These are phyloP conservation scores for Cygnus olor DNA, from an alignment of 2,797 vertebrate species.

Conservation along the genomic window DNA sequence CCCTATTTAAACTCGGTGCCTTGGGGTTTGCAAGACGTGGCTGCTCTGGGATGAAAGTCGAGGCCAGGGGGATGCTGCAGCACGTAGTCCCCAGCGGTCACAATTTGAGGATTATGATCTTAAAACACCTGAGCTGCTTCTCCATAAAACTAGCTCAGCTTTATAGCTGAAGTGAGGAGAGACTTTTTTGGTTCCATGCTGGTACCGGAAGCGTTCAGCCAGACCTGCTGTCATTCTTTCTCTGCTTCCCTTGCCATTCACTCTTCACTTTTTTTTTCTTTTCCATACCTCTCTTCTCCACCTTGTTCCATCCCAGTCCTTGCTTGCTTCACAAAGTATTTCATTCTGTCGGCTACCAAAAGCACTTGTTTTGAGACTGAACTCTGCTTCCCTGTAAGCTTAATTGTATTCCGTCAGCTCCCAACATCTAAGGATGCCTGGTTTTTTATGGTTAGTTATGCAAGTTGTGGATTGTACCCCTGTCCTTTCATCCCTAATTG, in stretches of 20 bases:
- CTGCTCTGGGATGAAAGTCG: rapidly evolving
- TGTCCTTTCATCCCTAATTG: conserved; percentile 8
- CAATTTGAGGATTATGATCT: neutral
- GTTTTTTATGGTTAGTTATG: conserved; percentile 8
- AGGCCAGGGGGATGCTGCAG: neutral
- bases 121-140: neutral
- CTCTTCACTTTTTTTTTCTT: neutral
- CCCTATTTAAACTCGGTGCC: neutral
- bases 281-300: neutral
- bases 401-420: neutral
- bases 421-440: neutral
- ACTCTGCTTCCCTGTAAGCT: neutral
- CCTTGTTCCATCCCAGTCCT: neutral
- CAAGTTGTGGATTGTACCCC: neutral
- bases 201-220: neutral
- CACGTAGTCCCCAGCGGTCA: neutral
- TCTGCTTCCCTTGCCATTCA: neutral
- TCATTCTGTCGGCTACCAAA: neutral
- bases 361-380: neutral
- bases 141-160: neutral
- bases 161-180: neutral
- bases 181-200: neutral
- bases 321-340: neutral
- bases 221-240: neutral
- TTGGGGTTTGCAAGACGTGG: neutral